Conservation (phyloP, 37 sponge, comb jelly and placozoan genomes). For the Spongilla lacustris region DNA sequence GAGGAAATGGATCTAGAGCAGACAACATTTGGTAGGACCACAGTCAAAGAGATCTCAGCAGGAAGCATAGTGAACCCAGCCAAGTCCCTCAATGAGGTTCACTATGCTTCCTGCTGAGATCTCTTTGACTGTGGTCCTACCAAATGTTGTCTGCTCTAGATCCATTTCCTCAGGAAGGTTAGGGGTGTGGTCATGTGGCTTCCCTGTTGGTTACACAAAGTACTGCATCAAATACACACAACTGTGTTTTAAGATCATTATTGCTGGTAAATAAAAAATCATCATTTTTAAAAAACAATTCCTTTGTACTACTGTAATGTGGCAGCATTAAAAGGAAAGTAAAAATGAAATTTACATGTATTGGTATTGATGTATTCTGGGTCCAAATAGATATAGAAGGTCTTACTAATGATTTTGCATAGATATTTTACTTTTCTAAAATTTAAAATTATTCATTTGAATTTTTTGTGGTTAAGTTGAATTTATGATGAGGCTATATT, state of each 20-base stretch:
- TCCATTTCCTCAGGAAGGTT: slow-evolving; percentile 65
- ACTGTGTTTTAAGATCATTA: neutral
- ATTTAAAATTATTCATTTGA: too few species aligned
- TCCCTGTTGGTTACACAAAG: slow-evolving; percentile 18
- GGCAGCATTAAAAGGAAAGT: too few species aligned
- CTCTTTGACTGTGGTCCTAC: slow-evolving; percentile 43
- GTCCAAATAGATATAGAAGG: too few species aligned
- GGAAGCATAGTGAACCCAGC: slow-evolving; percentile 86
- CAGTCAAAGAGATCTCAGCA: slow-evolving; percentile 68
- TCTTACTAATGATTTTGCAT: too few species aligned
- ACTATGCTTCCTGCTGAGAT: slow-evolving; percentile 80
- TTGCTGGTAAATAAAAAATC: neutral
- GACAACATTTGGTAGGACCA: slow-evolving; percentile 55
- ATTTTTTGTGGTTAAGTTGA: too few species aligned
- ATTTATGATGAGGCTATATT: too few species aligned
- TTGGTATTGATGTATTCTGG: too few species aligned
- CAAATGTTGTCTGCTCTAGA: slow-evolving; percentile 51
- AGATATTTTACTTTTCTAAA: too few species aligned
- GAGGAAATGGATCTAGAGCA: slow-evolving; percentile 29
- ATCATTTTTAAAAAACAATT: too few species aligned
- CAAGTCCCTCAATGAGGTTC: slow-evolving; percentile 81
- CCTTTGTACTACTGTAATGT: too few species aligned
- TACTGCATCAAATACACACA: too few species aligned
- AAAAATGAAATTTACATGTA: too few species aligned
- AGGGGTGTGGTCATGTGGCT: slow-evolving; percentile 62